Evolutionary conservation across 35 echinoderm and acorn worm species (phyloP).

Genomic region (Lytechinus pictus): DNA sequence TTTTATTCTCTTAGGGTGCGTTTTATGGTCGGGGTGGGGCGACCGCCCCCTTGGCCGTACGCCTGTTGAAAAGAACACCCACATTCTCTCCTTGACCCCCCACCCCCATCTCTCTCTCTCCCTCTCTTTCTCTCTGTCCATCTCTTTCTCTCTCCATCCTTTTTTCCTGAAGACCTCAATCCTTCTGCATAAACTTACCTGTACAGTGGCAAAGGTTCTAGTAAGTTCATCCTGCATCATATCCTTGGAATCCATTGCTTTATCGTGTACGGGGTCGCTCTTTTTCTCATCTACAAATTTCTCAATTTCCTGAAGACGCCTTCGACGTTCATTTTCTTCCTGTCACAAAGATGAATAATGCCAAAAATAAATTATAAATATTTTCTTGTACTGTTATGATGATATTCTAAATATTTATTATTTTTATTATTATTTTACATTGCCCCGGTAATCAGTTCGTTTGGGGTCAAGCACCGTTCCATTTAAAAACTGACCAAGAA

Average conservation of each 20-base stretch:
- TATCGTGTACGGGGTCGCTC: conserved; percentile 43
- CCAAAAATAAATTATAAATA: no score
- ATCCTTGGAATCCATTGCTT: conserved; percentile 57
- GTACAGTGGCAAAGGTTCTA: conserved; percentile 68
- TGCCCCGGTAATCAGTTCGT: no score
- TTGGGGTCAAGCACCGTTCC: no score
- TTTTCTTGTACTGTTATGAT: no score
- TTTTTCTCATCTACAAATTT: conserved; percentile 42
- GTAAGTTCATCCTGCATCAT: conserved; percentile 72
- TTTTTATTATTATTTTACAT: no score
- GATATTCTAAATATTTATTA: no score
- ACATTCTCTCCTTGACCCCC: no score
- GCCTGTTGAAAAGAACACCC: no score
- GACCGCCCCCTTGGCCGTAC: no score
- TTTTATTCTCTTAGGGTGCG: neutral
- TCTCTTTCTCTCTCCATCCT: neutral
- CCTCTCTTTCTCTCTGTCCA: neutral
- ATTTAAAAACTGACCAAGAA: no score
- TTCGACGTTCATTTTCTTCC: conserved; percentile 86
- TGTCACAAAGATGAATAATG: neutral
- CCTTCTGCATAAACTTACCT: conserved; percentile 48
- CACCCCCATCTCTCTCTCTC: neutral
- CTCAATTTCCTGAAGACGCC: conserved; percentile 58
- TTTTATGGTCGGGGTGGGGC: no score
- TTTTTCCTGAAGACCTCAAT: neutral